These are phyloP conservation scores for Erpornis zantholeuca DNA, from an alignment of 2,113 vertebrate genomes.

Conservation along the genomic window DNA sequence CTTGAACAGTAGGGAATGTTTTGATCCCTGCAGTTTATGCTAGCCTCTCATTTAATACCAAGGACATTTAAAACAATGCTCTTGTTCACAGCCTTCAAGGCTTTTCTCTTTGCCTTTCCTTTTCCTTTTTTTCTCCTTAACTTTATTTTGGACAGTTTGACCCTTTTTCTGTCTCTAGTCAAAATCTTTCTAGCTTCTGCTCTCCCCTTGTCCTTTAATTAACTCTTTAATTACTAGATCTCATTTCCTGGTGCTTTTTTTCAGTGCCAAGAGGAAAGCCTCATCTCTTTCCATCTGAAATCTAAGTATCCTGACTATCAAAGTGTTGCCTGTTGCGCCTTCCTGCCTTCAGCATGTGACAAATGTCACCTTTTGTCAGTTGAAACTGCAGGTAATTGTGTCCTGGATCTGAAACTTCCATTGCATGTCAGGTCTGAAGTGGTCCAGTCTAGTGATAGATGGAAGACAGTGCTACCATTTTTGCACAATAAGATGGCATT, in stretches of 20 bases:
- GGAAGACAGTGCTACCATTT: neutral
- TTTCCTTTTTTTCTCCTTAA: neutral
- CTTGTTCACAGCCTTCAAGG: neutral
- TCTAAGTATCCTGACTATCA: neutral
- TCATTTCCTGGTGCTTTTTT: neutral
- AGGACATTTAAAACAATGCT: neutral
- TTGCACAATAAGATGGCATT: neutral
- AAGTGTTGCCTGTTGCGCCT: neutral
- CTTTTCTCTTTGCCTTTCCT: neutral
- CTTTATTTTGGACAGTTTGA: neutral
- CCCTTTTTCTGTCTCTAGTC: neutral
- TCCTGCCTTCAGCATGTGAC: neutral
- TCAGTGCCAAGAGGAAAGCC: neutral
- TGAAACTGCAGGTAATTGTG: neutral
- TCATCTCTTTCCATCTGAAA: neutral
- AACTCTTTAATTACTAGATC: neutral
- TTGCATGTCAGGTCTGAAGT: neutral
- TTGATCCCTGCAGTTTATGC: neutral
- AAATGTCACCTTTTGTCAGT: neutral
- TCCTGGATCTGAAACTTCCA: neutral
- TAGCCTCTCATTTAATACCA: neutral
- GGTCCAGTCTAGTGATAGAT: neutral
- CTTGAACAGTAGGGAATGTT: neutral
- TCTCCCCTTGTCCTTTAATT: neutral
- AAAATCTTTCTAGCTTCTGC: neutral